These are phyloP conservation scores for Aporophyla nigra DNA, from an alignment of 2,888 invertebrate genomes.

Conservation along the genomic window DNA sequence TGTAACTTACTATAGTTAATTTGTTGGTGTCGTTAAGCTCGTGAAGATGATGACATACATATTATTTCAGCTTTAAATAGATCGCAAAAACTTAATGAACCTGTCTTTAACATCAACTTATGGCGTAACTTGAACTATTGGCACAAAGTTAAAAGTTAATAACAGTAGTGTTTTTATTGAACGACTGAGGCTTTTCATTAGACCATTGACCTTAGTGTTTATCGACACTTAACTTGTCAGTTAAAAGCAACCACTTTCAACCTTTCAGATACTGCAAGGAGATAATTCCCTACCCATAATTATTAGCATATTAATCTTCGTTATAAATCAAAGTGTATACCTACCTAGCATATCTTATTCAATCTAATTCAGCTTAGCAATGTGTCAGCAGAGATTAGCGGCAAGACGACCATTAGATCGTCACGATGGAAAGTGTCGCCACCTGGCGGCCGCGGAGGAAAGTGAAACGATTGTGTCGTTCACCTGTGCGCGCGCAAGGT, in stretches of 20 bases:
- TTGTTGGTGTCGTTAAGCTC: constrained; percentile 24
- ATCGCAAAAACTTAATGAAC: constrained; percentile 35
- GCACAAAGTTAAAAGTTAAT: constrained; percentile 32
- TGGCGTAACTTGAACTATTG: constrained; percentile 1
- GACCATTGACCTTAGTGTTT: constrained; percentile 28
- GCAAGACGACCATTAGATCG: constrained; percentile 64
- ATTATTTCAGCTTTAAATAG: constrained; percentile 25
- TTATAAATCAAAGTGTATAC: constrained; percentile 31
- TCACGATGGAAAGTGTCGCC: constrained; percentile 82
- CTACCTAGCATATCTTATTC: constrained; percentile 37
- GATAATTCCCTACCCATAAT: constrained; percentile 36
- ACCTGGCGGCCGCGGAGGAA: constrained; percentile 80
- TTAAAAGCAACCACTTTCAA: constrained; percentile 42
- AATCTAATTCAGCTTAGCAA: constrained; percentile 55
- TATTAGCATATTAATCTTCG: constrained; percentile 43
- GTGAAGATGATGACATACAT: constrained; percentile 21
- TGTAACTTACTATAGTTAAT: background rate
- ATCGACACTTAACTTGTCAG: constrained; percentile 23
- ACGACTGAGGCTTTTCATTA: constrained; percentile 4
- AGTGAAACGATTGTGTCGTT: constrained; percentile 85
- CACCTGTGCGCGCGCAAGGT: constrained; percentile 75
- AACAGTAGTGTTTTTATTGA: constrained; percentile 23
- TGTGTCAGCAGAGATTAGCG: constrained; percentile 60
- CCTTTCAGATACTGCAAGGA: constrained; percentile 20
- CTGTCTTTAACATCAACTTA: constrained; percentile 25